A percentile compares a stretch with the other conserved stretches of the same genome.
Evolutionary conservation across 2,797 vertebrate genomes (phyloP).

Genomic region (Balearica regulorum): DNA sequence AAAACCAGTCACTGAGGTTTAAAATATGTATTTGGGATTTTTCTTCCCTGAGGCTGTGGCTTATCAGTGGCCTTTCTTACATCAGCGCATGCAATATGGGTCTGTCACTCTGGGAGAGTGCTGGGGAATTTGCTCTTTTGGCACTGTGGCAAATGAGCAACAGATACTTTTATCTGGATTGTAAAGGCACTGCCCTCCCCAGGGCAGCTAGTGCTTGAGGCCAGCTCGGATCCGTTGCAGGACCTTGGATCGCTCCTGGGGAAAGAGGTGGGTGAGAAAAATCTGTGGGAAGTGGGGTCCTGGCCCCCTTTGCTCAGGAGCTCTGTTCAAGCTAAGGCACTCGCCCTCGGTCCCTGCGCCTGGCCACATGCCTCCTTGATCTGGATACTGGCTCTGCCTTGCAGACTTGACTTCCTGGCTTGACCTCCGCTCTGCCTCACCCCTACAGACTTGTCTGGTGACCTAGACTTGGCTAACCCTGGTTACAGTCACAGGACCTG

Average conservation of each 20-base stretch:
- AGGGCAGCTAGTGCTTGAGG: neutral
- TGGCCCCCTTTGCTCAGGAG: neutral
- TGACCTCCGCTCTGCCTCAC: neutral
- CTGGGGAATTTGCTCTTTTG: neutral
- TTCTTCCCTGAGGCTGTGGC: neutral
- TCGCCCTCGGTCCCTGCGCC: neutral
- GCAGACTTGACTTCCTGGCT: neutral
- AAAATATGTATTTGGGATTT: neutral
- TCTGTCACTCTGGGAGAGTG: neutral
- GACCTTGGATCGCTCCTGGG: neutral
- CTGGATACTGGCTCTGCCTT: neutral
- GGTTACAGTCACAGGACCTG: neutral
- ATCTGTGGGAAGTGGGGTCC: neutral
- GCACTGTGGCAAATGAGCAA: neutral
- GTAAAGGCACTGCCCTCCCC: neutral
- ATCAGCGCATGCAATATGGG: rapidly evolving
- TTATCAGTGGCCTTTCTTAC: neutral
- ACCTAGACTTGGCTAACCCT: neutral
- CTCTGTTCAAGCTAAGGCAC: neutral
- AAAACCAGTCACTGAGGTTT: neutral
- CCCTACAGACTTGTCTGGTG: neutral
- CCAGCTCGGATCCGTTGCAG: neutral
- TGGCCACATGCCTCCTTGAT: neutral
- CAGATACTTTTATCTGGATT: neutral
- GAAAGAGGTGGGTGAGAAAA: neutral